Conservation (phyloP, 2,797 vertebrate genomes). For the Thripadectes ignobilis region DNA sequence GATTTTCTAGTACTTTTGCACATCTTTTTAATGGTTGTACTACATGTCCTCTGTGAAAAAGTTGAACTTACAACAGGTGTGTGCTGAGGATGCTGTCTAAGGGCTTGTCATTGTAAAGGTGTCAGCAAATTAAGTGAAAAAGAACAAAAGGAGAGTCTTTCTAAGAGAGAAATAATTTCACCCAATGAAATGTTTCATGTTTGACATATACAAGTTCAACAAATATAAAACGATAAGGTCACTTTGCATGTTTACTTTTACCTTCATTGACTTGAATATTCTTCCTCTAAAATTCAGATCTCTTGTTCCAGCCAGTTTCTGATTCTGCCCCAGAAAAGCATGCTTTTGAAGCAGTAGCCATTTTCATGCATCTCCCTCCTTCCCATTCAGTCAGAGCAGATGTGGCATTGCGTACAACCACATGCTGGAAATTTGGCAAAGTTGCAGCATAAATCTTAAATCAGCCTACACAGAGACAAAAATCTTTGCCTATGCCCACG, state of each 20-base stretch:
- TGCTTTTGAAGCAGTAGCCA: not conserved
- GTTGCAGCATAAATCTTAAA: not conserved
- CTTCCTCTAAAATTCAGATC: not conserved
- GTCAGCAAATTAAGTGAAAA: not conserved
- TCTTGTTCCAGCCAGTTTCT: not conserved
- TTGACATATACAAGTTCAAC: not conserved
- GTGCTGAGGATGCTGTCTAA: not conserved
- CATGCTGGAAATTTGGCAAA: slow-evolving; percentile 52
- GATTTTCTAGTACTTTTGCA: not conserved
- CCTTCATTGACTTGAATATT: not conserved
- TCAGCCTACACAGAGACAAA: slow-evolving; percentile 1
- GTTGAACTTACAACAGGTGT: not conserved
- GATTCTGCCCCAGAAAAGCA: not conserved
- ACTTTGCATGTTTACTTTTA: not conserved
- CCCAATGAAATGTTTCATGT: not conserved
- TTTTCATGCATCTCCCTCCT: not conserved
- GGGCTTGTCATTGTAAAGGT: not conserved
- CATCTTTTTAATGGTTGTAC: not conserved
- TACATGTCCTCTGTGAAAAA: not conserved
- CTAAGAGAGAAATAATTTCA: not conserved
- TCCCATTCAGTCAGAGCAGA: not conserved
- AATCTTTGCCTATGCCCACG: not conserved
- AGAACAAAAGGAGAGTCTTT: not conserved
- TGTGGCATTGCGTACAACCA: not conserved
- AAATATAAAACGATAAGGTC: not conserved